Base-by-base conservation (phyloP, 2,888 invertebrate species). In the Pseudeuparius sepicola region DNA sequence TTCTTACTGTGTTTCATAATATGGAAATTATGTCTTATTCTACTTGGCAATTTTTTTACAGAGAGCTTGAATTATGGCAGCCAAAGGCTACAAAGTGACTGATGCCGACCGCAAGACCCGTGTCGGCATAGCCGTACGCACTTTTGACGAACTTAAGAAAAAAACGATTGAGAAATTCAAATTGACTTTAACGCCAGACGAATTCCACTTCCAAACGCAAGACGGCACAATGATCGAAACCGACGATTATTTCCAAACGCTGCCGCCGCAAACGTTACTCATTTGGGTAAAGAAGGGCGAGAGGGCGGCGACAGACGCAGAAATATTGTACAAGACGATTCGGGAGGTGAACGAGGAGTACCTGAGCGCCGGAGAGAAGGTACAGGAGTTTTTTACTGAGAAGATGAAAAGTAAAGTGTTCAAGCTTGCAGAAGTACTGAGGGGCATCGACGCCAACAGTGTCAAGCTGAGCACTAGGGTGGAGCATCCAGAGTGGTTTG, bases 401-500 rank as follows among this genome's bases (percentile, higher is more conserved):
- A 75, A 82, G 53, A 63, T 73, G 51, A 71, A 71, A 55, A 61
- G 57, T 35, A 73, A 72, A 53, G 66, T 73, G 9, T 60, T 60
- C 46, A 61, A 65, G 35, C 49, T 68, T 31, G 61, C 65, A 1
- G 59, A 64, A 40, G 57, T 62, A 18, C 43, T 67, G 20, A 56
- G 60, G 34, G 58, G 58, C 17, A 52, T 61, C 27, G 70, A 79
- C 52, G 66, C 72, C 4, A 66, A 67, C 11, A 76, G 77, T 46
- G 66, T 68, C 0, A 60, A 66, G 45, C 38, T 54, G 31, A 64
- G 73, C 14, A 78, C 78, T 51, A 67, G 68, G 25, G 68, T 71
- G 42, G 64, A 69, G 6, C 80, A 88, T 60, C 75, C 79, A 1
- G 77, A 74, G 41, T 88, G 88, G 88, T 88, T 88, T 63, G 68